Conservation (phyloP, 1,140 invertebrate genomes). For the Ceratina calcarata region DNA sequence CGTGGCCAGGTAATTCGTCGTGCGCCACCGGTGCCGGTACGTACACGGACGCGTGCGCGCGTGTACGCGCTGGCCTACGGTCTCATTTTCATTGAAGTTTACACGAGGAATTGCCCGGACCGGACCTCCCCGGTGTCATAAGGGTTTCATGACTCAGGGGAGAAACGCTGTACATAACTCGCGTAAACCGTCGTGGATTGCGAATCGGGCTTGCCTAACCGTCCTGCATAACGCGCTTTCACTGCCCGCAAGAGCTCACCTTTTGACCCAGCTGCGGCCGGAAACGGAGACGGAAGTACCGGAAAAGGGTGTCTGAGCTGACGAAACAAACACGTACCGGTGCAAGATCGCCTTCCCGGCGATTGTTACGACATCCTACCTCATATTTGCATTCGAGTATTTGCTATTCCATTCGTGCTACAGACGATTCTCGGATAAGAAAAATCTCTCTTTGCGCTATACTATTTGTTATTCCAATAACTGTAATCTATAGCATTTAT, state of each 20-base stretch:
- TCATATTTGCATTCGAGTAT: background rate
- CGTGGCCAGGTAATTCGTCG: conserved; percentile 47
- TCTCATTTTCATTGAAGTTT: conserved; percentile 67
- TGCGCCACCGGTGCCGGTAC: background rate
- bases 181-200: conserved; percentile 54
- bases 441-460: too few relatives aligned
- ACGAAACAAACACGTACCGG: conserved; percentile 6
- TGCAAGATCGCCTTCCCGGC: background rate
- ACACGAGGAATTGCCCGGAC: conserved; percentile 60
- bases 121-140: conserved; percentile 61
- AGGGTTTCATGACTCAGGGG: conserved; percentile 68
- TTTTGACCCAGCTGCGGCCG: conserved; percentile 65
- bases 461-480: too few relatives aligned
- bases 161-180: conserved; percentile 38
- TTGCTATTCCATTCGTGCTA: background rate
- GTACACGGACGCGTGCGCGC: too few relatives aligned
- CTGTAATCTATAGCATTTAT: too few relatives aligned
- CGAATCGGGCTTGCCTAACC: conserved; percentile 26
- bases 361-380: background rate
- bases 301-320: conserved; percentile 30
- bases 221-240: conserved; percentile 47
- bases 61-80: conserved; percentile 4
- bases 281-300: conserved; percentile 17
- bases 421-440: background rate
- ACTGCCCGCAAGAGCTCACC: conserved; percentile 58